Conservation (phyloP, 2,888 invertebrate species). For the Nephrotoma guestfalica region DNA sequence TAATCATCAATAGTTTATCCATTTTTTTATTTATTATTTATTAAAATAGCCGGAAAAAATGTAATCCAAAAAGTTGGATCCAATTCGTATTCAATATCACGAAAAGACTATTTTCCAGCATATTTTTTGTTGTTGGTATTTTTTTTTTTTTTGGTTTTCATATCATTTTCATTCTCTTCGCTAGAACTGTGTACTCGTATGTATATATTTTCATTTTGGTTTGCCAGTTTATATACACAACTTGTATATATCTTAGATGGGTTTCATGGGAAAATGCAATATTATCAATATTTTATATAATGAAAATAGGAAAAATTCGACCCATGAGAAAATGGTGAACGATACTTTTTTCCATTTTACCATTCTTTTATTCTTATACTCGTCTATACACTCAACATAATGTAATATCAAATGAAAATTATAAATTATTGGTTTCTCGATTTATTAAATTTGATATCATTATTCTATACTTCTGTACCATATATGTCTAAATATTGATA, state of each 20-base stretch:
- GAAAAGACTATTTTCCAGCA: neutral
- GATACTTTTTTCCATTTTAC: neutral
- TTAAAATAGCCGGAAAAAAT: neutral
- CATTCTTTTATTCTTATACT: neutral
- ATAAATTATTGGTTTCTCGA: neutral
- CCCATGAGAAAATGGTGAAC: neutral
- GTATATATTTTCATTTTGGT: neutral
- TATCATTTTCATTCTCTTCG: neutral
- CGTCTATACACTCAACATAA: neutral
- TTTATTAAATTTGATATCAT: neutral
- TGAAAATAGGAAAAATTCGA: neutral
- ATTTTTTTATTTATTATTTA: neutral
- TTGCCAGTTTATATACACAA: neutral
- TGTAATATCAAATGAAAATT: neutral
- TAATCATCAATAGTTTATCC: neutral
- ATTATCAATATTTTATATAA: neutral
- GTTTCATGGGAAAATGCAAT: neutral
- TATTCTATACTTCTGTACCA: neutral
- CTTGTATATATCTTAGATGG: neutral
- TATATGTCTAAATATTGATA: neutral
- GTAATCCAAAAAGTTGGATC: neutral
- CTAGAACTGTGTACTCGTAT: neutral
- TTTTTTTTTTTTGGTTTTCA: neutral
- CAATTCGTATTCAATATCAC: neutral
- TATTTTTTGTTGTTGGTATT: neutral